These are phyloP conservation scores for Actinostola sp. DNA, from an alignment of 92 coral and sea anemone species.

Conservation along the genomic window DNA sequence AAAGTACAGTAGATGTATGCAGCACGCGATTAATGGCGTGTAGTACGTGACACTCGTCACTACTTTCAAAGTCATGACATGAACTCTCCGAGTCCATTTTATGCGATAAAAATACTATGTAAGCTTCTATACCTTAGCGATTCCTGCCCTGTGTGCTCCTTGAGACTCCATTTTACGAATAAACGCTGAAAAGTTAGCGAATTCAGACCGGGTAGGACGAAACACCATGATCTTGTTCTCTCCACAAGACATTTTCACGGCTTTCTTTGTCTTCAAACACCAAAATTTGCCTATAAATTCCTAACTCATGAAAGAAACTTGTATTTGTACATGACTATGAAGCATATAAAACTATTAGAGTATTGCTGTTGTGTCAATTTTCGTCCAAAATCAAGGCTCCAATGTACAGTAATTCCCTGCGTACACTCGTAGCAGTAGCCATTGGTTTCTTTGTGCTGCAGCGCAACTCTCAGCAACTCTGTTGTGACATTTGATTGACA, in stretches of 20 bases:
- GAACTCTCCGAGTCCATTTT: neutral
- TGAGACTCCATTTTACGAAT: slow-evolving; percentile 91
- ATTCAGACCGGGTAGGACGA: slow-evolving; percentile 92
- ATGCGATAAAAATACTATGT: neutral
- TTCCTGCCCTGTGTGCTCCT: slow-evolving; percentile 94
- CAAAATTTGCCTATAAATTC: neutral
- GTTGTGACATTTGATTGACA: slow-evolving; percentile 44
- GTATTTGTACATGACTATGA: neutral
- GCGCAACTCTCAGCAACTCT: slow-evolving; percentile 14
- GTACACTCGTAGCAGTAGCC: neutral
- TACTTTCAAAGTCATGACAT: slow-evolving; percentile 11
- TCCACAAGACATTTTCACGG: slow-evolving; percentile 73
- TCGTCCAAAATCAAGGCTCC: neutral
- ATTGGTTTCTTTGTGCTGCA: slow-evolving; percentile 21
- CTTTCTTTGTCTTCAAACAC: slow-evolving; percentile 1
- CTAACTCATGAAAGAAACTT: slow-evolving; percentile 24
- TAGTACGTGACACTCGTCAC: slow-evolving; percentile 35
- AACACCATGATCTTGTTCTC: slow-evolving; percentile 88
- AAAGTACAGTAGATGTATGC: neutral
- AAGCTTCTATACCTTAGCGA: slow-evolving; percentile 78
- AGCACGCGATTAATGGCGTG: no score
- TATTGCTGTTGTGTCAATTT: neutral
- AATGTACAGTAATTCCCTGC: slow-evolving; percentile 20
- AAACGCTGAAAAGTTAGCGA: slow-evolving; percentile 83
- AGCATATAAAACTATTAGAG: neutral